These are phyloP conservation scores for Morone chrysops DNA, from an alignment of 2,113 vertebrate genomes.

Conservation along the genomic window DNA sequence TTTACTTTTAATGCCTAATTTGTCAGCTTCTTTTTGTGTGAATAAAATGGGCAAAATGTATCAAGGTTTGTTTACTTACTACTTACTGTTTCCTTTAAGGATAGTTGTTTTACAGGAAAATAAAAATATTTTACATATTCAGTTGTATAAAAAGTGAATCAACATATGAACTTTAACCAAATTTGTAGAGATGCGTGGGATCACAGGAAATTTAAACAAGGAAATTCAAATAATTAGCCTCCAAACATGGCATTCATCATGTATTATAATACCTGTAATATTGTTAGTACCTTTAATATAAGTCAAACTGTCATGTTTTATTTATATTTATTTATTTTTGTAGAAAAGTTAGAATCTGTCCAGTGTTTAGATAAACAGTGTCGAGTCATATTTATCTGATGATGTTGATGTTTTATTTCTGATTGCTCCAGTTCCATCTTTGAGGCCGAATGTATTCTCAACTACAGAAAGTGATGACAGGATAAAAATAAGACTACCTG, in stretches of 20 bases:
- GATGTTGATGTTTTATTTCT: conserved; percentile 30
- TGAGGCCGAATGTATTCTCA: conserved; percentile 72
- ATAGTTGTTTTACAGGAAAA: neutral
- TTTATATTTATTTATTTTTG: neutral
- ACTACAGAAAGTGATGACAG: conserved; percentile 75
- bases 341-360: neutral
- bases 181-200: neutral
- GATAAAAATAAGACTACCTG: conserved; percentile 78
- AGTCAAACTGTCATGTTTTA: neutral
- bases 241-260: neutral
- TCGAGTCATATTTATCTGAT: neutral
- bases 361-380: neutral
- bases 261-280: neutral
- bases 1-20: neutral
- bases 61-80: neutral
- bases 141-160: neutral
- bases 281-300: neutral
- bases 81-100: neutral
- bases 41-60: conserved; percentile 1
- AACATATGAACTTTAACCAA: neutral
- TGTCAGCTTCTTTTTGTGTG: neutral
- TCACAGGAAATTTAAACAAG: neutral
- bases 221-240: neutral
- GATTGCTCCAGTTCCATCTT: conserved; percentile 73
- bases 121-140: no score